Conservation (phyloP, 1,140 invertebrate genomes). For the Neelides sp. region DNA sequence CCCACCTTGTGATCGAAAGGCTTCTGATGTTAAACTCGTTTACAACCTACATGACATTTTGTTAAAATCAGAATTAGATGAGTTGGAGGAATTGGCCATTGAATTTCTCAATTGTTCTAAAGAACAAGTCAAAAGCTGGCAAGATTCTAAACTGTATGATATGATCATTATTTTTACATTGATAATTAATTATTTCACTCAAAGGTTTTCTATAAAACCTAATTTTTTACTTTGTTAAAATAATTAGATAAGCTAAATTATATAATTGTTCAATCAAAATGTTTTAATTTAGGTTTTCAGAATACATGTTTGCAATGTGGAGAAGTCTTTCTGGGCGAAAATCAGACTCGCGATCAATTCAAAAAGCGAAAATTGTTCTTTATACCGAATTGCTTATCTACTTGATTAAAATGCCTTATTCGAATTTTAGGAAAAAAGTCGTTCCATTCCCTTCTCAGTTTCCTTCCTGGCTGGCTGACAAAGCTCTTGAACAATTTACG, state of each 20-base stretch:
- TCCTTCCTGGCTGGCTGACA: slow-evolving; percentile 18
- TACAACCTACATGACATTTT: slow-evolving; percentile 24
- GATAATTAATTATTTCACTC: not conserved
- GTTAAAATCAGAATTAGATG: slow-evolving; percentile 16
- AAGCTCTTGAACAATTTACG: slow-evolving; percentile 21
- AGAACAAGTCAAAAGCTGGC: slow-evolving; percentile 16
- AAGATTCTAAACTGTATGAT: slow-evolving; percentile 14
- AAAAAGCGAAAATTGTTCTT: slow-evolving; percentile 20
- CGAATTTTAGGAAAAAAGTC: slow-evolving; percentile 14
- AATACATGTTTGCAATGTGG: slow-evolving; percentile 24
- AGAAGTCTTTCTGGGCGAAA: slow-evolving; percentile 4
- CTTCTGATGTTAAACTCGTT: slow-evolving; percentile 11
- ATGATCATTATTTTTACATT: slow-evolving; percentile 1
- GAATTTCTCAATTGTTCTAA: not conserved
- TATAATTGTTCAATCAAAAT: not conserved
- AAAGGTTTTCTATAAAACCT: not conserved
- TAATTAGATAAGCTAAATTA: not conserved
- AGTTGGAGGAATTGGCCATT: slow-evolving; percentile 16
- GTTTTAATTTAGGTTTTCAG: slow-evolving; percentile 20
- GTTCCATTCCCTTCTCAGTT: slow-evolving; percentile 13
- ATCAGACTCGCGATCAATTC: slow-evolving; percentile 1
- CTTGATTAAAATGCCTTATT: slow-evolving; percentile 13
- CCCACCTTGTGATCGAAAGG: slow-evolving; percentile 27
- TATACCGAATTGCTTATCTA: slow-evolving; percentile 27
- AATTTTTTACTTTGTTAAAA: not conserved